Conservation (phyloP, 35 echinoderm and acorn worm genomes). For the Ptychodera flava region DNA sequence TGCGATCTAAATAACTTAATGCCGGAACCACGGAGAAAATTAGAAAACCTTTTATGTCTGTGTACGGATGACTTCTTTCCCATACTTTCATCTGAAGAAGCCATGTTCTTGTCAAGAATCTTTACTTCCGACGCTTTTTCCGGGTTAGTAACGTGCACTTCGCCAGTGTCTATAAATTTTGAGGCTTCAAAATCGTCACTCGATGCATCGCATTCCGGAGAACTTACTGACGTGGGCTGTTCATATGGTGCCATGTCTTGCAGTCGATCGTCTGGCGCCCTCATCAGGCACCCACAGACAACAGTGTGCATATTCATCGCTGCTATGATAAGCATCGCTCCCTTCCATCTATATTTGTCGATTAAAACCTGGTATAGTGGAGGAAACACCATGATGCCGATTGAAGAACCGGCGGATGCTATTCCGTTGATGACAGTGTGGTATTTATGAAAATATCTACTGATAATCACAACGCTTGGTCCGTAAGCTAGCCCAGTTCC, state of each 20-base stretch:
- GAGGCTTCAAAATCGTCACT: too few relatives aligned
- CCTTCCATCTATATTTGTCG: constrained; percentile 14
- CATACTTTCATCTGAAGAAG: not conserved
- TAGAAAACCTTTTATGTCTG: too few relatives aligned
- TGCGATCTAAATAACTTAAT: too few relatives aligned
- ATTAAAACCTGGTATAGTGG: constrained; percentile 15
- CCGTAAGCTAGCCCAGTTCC: not conserved
- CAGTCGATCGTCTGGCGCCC: not conserved
- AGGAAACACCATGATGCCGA: constrained; percentile 13
- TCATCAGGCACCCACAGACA: not conserved
- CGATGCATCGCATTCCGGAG: too few relatives aligned
- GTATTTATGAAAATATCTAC: constrained; percentile 21
- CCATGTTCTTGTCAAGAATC: not conserved
- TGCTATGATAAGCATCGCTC: constrained; percentile 11
- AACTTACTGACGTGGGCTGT: not conserved
- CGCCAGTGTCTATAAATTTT: too few relatives aligned
- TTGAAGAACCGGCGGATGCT: not conserved
- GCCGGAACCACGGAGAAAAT: too few relatives aligned
- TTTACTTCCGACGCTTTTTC: too few relatives aligned
- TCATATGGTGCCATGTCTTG: not conserved
- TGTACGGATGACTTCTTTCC: too few relatives aligned
- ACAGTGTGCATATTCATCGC: not conserved
- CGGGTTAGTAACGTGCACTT: too few relatives aligned
- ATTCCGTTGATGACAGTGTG: constrained; percentile 15
- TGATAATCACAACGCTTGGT: not conserved